phyloP scores from a whole-genome alignment of 2,113 vertebrate genomes.

The Urocynchramus pylzowi region DNA sequence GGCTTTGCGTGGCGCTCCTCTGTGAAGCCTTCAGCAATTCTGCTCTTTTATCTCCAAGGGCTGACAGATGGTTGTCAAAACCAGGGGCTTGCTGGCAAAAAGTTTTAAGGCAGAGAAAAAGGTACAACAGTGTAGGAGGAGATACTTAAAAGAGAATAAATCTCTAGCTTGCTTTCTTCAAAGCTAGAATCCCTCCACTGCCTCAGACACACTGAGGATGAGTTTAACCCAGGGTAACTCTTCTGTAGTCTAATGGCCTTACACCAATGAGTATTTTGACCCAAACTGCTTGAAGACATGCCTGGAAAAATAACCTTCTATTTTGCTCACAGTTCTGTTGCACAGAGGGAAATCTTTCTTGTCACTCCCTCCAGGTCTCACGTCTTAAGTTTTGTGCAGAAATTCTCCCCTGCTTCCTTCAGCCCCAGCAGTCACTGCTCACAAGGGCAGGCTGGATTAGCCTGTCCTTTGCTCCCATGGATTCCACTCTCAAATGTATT shows the following conservation, averaged over 20 bases:
- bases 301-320: constrained; percentile 13
- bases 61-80: constrained; percentile 30
- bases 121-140: constrained; percentile 29
- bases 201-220: not conserved
- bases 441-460: not conserved
- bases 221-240: constrained; percentile 18
- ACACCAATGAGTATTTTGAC: not conserved
- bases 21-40: not conserved
- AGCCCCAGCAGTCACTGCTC: not conserved
- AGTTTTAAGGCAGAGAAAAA: not conserved
- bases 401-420: not conserved
- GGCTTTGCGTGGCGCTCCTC: not conserved
- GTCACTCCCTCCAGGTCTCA: not conserved
- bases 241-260: not conserved
- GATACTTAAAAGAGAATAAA: constrained; percentile 29
- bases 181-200: not conserved
- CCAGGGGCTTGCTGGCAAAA: not conserved
- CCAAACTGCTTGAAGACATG: not conserved
- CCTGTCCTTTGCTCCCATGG: not conserved
- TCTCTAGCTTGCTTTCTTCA: constrained; percentile 11
- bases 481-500: not conserved
- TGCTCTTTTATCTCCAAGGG: constrained; percentile 2
- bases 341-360: constrained; percentile 10
- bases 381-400: not conserved
- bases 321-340: not conserved